Percentiles rank a stretch among this genome's conserved stretches.
These are phyloP conservation scores for Pseudolaguvia tuberculata DNA, from an alignment of 2,113 vertebrate species.

Conservation along the genomic window DNA sequence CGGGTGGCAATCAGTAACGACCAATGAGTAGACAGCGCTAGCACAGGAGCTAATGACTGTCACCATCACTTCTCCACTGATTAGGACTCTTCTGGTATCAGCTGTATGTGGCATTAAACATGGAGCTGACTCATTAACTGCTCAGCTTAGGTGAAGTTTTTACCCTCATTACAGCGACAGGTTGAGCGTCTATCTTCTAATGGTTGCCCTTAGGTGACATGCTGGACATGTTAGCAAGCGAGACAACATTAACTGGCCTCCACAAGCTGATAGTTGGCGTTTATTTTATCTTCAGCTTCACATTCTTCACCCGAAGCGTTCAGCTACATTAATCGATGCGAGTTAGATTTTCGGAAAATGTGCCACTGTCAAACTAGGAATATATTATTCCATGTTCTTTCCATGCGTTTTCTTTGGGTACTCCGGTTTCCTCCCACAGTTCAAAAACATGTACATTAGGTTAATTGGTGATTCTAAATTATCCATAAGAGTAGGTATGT, in stretches of 20 bases:
- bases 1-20: neutral
- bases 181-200: neutral
- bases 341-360: conserved; percentile 4
- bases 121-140: conserved; percentile 21
- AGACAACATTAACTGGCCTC: conserved; percentile 25
- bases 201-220: conserved; percentile 2
- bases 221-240: conserved; percentile 15
- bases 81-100: neutral
- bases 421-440: too few relatives aligned
- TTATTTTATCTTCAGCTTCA: neutral
- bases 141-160: conserved; percentile 37
- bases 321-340: neutral
- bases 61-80: neutral
- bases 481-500: too few relatives aligned
- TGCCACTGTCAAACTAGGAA: neutral
- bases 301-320: conserved; percentile 17
- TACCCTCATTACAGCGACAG: conserved; percentile 32
- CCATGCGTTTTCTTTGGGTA: too few relatives aligned
- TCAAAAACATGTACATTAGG: too few relatives aligned
- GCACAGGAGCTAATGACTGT: neutral
- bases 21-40: neutral
- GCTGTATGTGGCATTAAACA: neutral
- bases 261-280: conserved; percentile 24
- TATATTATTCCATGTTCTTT: too few relatives aligned
- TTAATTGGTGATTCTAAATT: too few relatives aligned